Evolutionary conservation across 2,888 invertebrate genomes (phyloP).

Genomic region (Bellardia pandia): DNA sequence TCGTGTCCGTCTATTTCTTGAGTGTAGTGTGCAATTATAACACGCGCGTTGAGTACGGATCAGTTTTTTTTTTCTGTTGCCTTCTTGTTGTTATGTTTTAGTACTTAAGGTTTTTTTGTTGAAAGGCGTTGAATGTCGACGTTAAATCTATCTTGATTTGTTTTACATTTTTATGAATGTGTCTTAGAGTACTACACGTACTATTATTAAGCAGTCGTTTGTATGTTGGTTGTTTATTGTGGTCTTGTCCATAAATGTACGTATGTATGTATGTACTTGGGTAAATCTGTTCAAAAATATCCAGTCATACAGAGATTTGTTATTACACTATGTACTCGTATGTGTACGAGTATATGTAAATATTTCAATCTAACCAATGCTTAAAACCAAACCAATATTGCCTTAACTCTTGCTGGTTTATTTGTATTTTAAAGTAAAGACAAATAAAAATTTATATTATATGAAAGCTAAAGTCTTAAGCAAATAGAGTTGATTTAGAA

Average conservation of each 20-base stretch:
- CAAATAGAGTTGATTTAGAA: conserved; percentile 47
- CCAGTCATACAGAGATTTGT: conserved; percentile 31
- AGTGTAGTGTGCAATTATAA: conserved; percentile 65
- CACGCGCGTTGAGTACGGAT: conserved; percentile 58
- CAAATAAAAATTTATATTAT: conserved; percentile 41
- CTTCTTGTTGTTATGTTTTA: conserved; percentile 18
- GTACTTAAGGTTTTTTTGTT: conserved; percentile 41
- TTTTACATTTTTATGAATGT: conserved; percentile 64
- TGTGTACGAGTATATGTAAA: conserved; percentile 15
- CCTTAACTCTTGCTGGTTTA: conserved; percentile 37
- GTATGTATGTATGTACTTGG: neutral
- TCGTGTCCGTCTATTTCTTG: conserved; percentile 11
- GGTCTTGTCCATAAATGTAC: conserved; percentile 47
- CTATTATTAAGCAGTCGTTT: neutral
- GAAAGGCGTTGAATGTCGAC: conserved; percentile 74
- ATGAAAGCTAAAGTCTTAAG: conserved; percentile 32
- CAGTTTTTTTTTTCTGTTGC: conserved; percentile 7
- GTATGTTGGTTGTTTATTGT: conserved; percentile 21
- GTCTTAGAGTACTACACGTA: conserved; percentile 31
- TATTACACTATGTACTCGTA: conserved; percentile 11
- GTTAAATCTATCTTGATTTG: conserved; percentile 73
- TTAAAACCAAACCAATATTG: conserved; percentile 30
- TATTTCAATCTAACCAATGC: conserved; percentile 54
- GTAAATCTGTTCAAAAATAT: conserved; percentile 7
- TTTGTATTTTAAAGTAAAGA: conserved; percentile 51